phyloP scores from a whole-genome alignment of 2,113 vertebrate genomes.

The Apistogramma diplotaenia region DNA sequence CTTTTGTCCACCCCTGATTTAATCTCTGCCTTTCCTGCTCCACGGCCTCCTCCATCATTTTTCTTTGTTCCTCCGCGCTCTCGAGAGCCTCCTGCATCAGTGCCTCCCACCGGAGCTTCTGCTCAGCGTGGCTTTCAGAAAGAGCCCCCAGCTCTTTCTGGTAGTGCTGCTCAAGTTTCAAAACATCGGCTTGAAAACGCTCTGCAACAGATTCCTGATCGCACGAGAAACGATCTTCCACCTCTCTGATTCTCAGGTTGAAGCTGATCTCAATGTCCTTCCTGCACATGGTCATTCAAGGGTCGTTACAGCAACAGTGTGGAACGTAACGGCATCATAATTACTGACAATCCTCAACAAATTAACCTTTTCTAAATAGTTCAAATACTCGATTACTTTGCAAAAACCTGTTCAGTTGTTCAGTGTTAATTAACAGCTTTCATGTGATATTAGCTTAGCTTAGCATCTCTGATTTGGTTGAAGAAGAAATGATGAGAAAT shows the following conservation, averaged over 20 bases:
- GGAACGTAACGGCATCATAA: background rate
- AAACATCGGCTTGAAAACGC: conserved; percentile 75
- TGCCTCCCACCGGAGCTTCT: conserved; percentile 82
- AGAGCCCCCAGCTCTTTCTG: conserved; percentile 76
- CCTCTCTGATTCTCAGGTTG: conserved; percentile 81
- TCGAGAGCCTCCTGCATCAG: conserved; percentile 74
- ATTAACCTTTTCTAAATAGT: background rate
- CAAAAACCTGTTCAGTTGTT: rapidly evolving
- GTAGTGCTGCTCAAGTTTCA: conserved; percentile 75
- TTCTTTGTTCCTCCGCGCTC: conserved; percentile 57
- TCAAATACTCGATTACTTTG: background rate
- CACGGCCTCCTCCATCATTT: conserved; percentile 57
- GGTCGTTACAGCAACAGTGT: conserved; percentile 38
- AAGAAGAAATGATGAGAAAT: background rate
- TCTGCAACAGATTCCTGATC: conserved; percentile 77
- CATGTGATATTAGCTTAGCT: background rate
- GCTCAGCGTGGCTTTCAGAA: conserved; percentile 65
- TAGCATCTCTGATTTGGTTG: background rate
- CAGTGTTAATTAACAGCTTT: background rate
- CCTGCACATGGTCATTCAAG: conserved; percentile 83
- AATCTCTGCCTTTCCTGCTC: conserved; percentile 3
- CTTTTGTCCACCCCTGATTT: conserved; percentile 61
- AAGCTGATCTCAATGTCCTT: conserved; percentile 83
- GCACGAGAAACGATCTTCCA: conserved; percentile 80
- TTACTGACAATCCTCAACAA: background rate